Percentiles rank a stretch among this genome's conserved stretches.
Conservation (phyloP, 2,797 vertebrate genomes). For the Anguilla megastoma region DNA sequence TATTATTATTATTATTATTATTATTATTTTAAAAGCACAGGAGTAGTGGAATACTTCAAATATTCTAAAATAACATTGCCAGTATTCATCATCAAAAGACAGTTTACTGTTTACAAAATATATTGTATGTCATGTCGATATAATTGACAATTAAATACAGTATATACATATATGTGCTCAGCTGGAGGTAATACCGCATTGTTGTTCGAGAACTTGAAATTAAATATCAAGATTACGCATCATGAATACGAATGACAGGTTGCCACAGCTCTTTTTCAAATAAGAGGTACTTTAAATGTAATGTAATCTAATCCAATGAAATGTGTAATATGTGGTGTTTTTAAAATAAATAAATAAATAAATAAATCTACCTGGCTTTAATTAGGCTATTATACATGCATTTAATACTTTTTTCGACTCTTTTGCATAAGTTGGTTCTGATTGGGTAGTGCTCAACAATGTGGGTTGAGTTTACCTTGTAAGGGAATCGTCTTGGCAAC, state of each 20-base stretch:
- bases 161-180: neutral
- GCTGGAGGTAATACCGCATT: neutral
- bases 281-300: neutral
- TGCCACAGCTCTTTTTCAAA: neutral
- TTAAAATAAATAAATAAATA: neutral
- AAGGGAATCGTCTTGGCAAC: neutral
- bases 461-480: constrained; percentile 3
- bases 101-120: neutral
- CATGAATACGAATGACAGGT: neutral
- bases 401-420: neutral
- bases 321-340: neutral
- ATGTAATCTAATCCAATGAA: neutral
- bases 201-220: neutral
- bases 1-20: too few relatives aligned
- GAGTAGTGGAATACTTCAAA: neutral
- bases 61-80: neutral
- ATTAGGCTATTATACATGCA: neutral
- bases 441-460: neutral
- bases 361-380: too few relatives aligned
- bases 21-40: neutral
- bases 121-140: neutral
- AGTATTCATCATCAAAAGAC: neutral
- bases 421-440: neutral
- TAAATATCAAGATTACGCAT: neutral
- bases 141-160: neutral